Evolutionary conservation across 1,140 invertebrate genomes (phyloP).

Genomic region (Coboldia fuscipes): DNA sequence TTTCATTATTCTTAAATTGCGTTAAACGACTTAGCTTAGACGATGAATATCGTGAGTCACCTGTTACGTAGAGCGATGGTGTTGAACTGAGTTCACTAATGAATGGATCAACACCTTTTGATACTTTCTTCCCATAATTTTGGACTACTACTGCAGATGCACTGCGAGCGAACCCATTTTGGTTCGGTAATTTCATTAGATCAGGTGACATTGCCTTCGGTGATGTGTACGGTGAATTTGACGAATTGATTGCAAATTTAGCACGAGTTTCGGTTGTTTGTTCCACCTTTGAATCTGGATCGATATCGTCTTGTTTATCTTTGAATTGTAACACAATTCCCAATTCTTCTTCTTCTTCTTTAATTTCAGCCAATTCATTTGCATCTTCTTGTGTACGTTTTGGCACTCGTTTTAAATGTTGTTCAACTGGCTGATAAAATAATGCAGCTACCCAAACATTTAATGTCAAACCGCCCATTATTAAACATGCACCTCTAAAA

Average conservation of each 20-base stretch:
- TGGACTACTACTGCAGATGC: constrained; percentile 26
- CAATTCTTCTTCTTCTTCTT: constrained; percentile 14
- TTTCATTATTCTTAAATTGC: constrained; percentile 11
- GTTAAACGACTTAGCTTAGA: constrained; percentile 8
- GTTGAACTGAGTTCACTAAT: constrained; percentile 30
- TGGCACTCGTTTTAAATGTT: constrained; percentile 47
- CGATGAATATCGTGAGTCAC: constrained; percentile 20
- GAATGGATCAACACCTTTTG: constrained; percentile 30
- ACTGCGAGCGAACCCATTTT: constrained; percentile 24
- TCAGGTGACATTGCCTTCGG: neutral
- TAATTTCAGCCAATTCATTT: constrained; percentile 8
- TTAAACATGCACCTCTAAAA: constrained; percentile 49
- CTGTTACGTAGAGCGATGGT: constrained; percentile 31
- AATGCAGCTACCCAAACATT: constrained; percentile 66
- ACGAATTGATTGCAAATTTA: constrained; percentile 4
- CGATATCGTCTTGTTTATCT: constrained; percentile 14
- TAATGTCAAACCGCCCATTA: constrained; percentile 61
- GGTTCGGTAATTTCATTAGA: constrained; percentile 1
- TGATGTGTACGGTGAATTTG: constrained; percentile 1
- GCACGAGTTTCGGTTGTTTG: constrained; percentile 15
- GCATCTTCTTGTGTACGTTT: constrained; percentile 14
- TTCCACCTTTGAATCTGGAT: constrained; percentile 13
- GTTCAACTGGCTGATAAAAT: constrained; percentile 62
- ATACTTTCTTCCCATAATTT: constrained; percentile 19
- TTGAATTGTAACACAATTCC: constrained; percentile 13